Base-by-base conservation (phyloP, 2,888 invertebrate species). In the Coleophora deauratella region DNA sequence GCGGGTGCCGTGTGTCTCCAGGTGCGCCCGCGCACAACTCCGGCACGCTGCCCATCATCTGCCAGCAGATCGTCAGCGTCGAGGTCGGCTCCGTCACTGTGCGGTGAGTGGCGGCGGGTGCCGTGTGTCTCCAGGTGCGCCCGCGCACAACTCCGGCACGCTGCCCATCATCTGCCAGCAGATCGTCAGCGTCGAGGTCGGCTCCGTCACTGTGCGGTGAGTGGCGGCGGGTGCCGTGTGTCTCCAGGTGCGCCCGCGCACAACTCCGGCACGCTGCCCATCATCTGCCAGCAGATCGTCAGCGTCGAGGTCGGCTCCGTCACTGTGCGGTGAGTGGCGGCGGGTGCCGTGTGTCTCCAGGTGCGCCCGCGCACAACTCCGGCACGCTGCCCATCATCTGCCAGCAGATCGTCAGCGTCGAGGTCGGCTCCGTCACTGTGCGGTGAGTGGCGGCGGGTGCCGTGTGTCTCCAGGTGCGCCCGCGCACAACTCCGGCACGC, bases 361-460 rank as follows among this genome's bases (percentile, higher is more conserved):
- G 93, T 41, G 95, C 98, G 10, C 95, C 97, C 8, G 96, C 96
- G 9, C 94, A 91, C 65, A 95, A 97, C 81, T 96, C 96, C 0
- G 97, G 97, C 57, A 96, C 96, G 6, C 86, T 99, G 66, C 98
- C 98, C 39, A 94, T 99, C 57, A 96, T 97, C 62, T 97, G 97
- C 71, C 96, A 98, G 77, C 92, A 94, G 53, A 95, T 99, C 60
- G 90, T 93, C 40, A 95, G 92, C 70, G 91, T 98, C 50, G 93
- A 94, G 52, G 92, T 97, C 37, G 98, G 98, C 44, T 95, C 96
- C 62, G 94, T 97, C 31, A 91, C 91, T 44, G 91, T 93, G 12
- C 82, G 72, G 72, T 72, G 39, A 37, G 11, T 9, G 13, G 13
- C 2, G n/a, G n/a, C n/a, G n/a, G n/a, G n/a, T n/a, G n/a, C n/a